Evolutionary conservation across 2,113 vertebrate species (phyloP), one percentile per base, ranked within the genome.

Genomic region (Xenopus borealis): DNA sequence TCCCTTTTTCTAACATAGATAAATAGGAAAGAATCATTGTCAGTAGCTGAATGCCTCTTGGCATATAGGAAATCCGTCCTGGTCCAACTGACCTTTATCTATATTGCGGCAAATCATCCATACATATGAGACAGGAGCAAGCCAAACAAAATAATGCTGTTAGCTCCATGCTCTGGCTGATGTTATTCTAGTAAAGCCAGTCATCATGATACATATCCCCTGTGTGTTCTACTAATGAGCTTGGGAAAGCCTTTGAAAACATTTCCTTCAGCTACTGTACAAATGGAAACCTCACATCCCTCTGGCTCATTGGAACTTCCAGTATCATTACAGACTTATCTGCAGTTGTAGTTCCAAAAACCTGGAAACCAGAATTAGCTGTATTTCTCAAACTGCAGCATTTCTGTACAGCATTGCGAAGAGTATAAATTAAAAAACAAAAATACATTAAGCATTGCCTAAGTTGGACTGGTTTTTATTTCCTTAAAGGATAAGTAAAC

Each of bases 101-200:
- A 23, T 19, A 47, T 53, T 16, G 61, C 61, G 64, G 61, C 17
- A 64, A 64, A 33, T 44, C 30, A 64, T 53, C 50, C 27, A 55
- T 53, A 52, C 18, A 63, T 72, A 46, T 40, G 18, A 53, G 61
- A n/a, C 61, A 63, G 61, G 45, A 20, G 53, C 19, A 46, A 52
- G 59, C 46, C n/a, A 47, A 63, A 72, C 62, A 47, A 62, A 72
- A 53, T 64, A 53, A 72, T 50, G 45, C 70, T 52, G 59, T 52
- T 63, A 64, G 70, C 18, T 52, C 58, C 59, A 52, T 64, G 61
- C 52, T 61, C 59, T 18, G 17, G 47, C 61, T 72, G 4, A 72
- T 17, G 47, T 72, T 52, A 40, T 40, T 16, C 8, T 61, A 52
- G 70, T 40, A 72, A 63, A 40, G 20, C 6, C n/a, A 18, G 20